Base-by-base conservation (phyloP, 2,888 invertebrate species). In the Euzophera pinguis region DNA sequence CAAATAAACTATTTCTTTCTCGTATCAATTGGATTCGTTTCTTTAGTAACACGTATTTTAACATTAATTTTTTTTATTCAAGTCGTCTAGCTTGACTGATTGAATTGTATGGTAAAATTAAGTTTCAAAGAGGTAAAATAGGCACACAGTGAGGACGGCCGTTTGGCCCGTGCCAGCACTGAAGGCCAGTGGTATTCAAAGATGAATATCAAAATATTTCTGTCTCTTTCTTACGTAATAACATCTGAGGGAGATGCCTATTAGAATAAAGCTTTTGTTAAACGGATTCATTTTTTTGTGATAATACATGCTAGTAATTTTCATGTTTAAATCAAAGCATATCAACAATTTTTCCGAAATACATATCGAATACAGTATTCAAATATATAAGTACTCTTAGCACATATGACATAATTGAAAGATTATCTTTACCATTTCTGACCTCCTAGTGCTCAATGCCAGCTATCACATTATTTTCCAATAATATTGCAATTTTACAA, bases 141-240 rank as follows among this genome's bases (percentile, higher is more conserved):
- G 82, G 83, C 82, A 83, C 82, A 73, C 65, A 59, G 76, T 76
- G 75, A 76, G 81, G 81, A 82, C 82, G 82, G 80, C 81, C 81
- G 62, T 71, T 67, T 73, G 79, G 78, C 79, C 82, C 64, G 67
- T 64, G 72, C 73, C 66, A 68, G 71, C 72, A 60, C 68, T 61
- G 66, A 75, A 75, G 71, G 74, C 73, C 75, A 60, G 61, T 37
- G 35, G 35, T 22, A 37, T 12, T 14, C 3, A 16, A 37, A 34
- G n/a, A 47, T 16, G 17, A 22, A 22, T 29, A 50, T 32, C 12
- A 55, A 45, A 32, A 32, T 45, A 45, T 14, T 9, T 32, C 29
- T 16, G 14, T 45, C 16, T 32, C 14, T 27, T 10, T 34, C 10
- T 16, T 14, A 32, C 32, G 10, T 34, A 16, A 32, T 32, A 34